Evolutionary conservation across 1,140 invertebrate species (phyloP).

Genomic region (Aporrectodea caliginosa): DNA sequence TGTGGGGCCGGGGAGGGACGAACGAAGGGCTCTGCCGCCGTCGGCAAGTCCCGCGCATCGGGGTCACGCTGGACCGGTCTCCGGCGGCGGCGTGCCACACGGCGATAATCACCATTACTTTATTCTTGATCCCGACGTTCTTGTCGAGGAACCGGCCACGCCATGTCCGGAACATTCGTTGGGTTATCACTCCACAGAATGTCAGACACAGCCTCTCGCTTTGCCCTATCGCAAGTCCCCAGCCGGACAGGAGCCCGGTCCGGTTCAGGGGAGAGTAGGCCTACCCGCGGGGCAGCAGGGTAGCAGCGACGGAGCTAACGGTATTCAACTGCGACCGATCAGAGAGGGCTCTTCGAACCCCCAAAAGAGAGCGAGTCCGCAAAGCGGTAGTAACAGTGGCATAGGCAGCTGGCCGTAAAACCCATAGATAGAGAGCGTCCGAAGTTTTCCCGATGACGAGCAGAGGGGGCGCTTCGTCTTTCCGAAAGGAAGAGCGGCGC

Average conservation of each 20-base stretch:
- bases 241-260: neutral
- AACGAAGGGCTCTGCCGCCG: neutral
- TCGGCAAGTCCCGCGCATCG: neutral
- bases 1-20: neutral
- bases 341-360: neutral
- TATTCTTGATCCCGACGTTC: slow-evolving; percentile 9
- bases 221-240: neutral
- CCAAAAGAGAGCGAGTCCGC: neutral
- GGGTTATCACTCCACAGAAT: neutral
- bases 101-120: slow-evolving; percentile 19
- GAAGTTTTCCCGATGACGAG: no score
- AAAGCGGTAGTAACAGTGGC: neutral
- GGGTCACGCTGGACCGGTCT: neutral
- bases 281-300: no score
- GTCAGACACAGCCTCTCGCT: neutral
- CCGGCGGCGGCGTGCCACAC: no score
- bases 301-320: neutral
- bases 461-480: no score
- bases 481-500: no score
- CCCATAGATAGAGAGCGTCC: no score
- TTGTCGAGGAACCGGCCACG: neutral
- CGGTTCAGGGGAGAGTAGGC: neutral
- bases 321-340: neutral
- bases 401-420: neutral
- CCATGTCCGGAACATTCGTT: neutral